Evolutionary conservation across 2,888 invertebrate species (phyloP).

Genomic region (Dicyrtoma fusca): DNA sequence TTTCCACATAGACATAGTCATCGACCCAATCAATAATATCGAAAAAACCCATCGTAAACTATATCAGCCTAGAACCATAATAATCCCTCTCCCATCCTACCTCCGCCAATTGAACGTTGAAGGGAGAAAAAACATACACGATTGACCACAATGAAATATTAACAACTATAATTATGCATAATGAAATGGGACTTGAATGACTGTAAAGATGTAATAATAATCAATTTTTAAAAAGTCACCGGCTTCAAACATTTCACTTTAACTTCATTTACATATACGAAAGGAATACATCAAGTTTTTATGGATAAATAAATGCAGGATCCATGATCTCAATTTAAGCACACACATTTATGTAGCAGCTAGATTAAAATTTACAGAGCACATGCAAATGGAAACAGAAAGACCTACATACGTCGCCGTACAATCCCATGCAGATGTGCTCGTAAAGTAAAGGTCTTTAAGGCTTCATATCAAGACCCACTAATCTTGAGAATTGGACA

Average conservation of each 20-base stretch:
- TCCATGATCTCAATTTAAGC: neutral
- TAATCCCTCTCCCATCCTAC: neutral
- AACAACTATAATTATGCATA: slow-evolving; percentile 24
- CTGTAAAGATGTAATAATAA: slow-evolving; percentile 11
- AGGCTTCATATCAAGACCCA: no score
- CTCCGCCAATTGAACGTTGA: neutral
- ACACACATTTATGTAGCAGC: slow-evolving; percentile 8
- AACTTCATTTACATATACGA: slow-evolving; percentile 29
- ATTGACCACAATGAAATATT: neutral
- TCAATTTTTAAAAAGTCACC: slow-evolving; percentile 7
- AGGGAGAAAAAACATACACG: no score
- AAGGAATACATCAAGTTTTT: slow-evolving; percentile 10
- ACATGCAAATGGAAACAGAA: no score
- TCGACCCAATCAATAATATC: slow-evolving; percentile 14
- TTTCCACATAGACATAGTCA: no score
- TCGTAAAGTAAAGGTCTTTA: no score
- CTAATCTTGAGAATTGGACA: no score
- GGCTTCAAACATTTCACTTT: slow-evolving; percentile 20
- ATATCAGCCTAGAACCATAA: neutral
- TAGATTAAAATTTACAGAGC: no score
- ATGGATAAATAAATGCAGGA: neutral
- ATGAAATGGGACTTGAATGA: slow-evolving; percentile 12
- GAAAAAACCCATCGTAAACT: no score
- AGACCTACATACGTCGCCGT: no score
- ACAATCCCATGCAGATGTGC: no score